phyloP scores from a whole-genome alignment of 2,113 vertebrate species.

The Microtus montanus region DNA sequence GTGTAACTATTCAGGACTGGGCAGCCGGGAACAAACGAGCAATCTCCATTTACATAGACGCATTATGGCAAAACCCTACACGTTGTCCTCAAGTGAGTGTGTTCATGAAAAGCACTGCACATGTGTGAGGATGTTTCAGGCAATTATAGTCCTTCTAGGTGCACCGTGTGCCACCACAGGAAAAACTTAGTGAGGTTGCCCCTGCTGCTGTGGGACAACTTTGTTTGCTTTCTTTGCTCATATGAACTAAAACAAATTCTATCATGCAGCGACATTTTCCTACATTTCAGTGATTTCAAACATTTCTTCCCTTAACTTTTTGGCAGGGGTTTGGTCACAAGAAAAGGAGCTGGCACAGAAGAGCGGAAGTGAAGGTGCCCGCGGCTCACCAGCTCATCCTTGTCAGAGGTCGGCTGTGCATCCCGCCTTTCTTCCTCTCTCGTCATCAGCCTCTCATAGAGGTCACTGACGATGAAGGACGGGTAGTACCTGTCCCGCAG shows the following conservation, averaged over 20 bases:
- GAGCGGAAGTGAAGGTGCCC: background rate
- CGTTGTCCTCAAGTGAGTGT: background rate
- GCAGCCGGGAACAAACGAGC: too few relatives aligned
- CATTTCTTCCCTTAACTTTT: background rate
- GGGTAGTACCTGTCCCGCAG: constrained; percentile 97
- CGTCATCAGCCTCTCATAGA: constrained; percentile 92
- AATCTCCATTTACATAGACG: too few relatives aligned
- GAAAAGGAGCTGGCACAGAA: background rate
- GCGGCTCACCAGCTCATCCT: constrained; percentile 91
- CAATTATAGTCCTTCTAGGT: too few relatives aligned
- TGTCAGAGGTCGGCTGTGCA: constrained; percentile 88
- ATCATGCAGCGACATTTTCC: too few relatives aligned
- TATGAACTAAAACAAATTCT: background rate
- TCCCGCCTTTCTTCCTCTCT: constrained; percentile 90
- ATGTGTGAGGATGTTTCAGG: background rate
- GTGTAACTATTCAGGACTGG: too few relatives aligned
- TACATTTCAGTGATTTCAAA: background rate
- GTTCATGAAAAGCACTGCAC: background rate
- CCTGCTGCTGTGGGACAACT: background rate
- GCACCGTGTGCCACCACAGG: background rate
- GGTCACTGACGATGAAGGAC: constrained; percentile 96
- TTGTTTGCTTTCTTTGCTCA: background rate
- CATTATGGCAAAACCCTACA: background rate
- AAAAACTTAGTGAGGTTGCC: background rate
- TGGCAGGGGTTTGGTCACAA: background rate